Evolutionary conservation across 2,888 invertebrate species (phyloP).

Genomic region (Cylloceria caligata): DNA sequence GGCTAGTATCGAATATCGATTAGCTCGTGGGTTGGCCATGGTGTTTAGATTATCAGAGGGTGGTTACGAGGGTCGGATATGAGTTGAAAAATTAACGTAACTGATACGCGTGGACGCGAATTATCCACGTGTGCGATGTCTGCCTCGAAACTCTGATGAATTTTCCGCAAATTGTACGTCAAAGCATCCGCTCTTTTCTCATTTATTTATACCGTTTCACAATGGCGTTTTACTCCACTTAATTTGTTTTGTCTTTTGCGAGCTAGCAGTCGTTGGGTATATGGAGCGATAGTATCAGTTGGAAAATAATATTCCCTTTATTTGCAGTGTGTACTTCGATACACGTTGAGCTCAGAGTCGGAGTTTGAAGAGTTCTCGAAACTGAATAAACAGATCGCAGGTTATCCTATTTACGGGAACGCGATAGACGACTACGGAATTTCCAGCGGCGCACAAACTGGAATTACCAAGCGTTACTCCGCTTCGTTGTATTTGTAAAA

Average conservation of each 20-base stretch:
- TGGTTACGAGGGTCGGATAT: neutral
- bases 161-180: constrained; percentile 36
- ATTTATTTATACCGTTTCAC: neutral
- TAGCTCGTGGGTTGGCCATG: constrained; percentile 46
- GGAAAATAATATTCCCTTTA: constrained; percentile 48
- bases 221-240: constrained; percentile 25
- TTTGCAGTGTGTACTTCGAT: neutral
- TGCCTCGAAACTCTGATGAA: constrained; percentile 42
- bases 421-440: neutral
- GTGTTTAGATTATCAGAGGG: constrained; percentile 54
- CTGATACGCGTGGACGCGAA: constrained; percentile 48
- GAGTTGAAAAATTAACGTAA: constrained; percentile 53
- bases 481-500: neutral
- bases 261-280: neutral
- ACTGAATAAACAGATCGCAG: neutral
- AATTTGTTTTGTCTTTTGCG: constrained; percentile 31
- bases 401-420: neutral
- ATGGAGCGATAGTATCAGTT: constrained; percentile 7
- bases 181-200: constrained; percentile 25
- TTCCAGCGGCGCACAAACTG: neutral
- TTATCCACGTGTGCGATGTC: constrained; percentile 59
- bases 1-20: constrained; percentile 69
- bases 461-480: neutral
- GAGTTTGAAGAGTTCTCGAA: neutral
- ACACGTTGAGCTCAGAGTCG: neutral